Percentiles rank a stretch among this genome's conserved stretches.
These are phyloP conservation scores for Drosophila nigromelanica DNA, from an alignment of 1,140 invertebrate species.

Conservation along the genomic window DNA sequence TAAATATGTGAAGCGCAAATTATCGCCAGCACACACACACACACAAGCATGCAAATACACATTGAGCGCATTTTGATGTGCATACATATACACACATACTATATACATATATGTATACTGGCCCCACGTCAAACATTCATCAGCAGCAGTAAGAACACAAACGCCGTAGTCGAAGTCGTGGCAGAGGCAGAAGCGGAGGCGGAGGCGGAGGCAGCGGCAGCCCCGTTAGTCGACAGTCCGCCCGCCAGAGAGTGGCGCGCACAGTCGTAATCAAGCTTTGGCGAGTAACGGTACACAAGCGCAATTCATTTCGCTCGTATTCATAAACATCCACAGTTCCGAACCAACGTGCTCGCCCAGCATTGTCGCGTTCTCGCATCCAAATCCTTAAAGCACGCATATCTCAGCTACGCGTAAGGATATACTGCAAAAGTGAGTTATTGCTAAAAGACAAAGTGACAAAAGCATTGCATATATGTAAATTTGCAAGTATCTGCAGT, in stretches of 20 bases:
- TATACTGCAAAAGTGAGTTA: constrained; percentile 12
- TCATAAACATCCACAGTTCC: constrained; percentile 7
- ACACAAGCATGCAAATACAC: not conserved
- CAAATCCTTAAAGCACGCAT: not conserved
- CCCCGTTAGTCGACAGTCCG: constrained; percentile 25
- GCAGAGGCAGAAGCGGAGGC: constrained; percentile 15
- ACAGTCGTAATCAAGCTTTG: constrained; percentile 68
- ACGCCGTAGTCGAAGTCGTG: constrained; percentile 26
- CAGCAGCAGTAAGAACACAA: constrained; percentile 18
- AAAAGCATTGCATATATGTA: not conserved
- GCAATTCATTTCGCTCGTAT: constrained; percentile 31
- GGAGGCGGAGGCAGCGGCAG: constrained; percentile 9
- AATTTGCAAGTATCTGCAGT: not conserved
- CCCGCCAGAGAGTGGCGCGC: constrained; percentile 42
- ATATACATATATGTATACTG: constrained; percentile 1
- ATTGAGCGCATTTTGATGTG: constrained; percentile 26
- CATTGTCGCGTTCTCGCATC: not conserved
- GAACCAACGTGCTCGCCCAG: constrained; percentile 15
- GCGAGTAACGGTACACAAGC: constrained; percentile 64
- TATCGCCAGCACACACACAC: constrained; percentile 44
- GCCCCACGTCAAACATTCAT: constrained; percentile 14
- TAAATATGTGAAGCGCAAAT: constrained; percentile 63
- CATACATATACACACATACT: constrained; percentile 1
- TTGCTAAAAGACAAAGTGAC: constrained; percentile 12
- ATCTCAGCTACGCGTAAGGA: constrained; percentile 1